phyloP scores from a whole-genome alignment of 2,888 invertebrate species.

The Hybos culiciformis region DNA sequence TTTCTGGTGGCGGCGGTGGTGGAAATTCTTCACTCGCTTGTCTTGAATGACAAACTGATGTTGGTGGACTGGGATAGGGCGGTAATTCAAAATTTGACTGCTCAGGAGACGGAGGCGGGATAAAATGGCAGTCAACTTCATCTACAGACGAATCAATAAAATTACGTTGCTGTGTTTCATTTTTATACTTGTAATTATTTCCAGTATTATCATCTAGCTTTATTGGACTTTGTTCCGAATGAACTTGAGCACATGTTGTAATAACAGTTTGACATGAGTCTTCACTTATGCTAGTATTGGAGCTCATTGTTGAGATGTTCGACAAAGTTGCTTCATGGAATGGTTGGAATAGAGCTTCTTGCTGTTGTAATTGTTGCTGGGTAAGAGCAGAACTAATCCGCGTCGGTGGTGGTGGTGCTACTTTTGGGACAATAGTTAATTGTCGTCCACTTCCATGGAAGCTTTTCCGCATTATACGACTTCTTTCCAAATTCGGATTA shows the following conservation, averaged over 20 bases:
- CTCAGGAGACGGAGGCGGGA: too few species aligned
- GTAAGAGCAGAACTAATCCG: constrained; percentile 72
- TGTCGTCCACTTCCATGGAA: constrained; percentile 77
- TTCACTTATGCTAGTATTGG: constrained; percentile 34
- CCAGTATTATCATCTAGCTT: constrained; percentile 35
- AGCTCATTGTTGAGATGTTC: constrained; percentile 34
- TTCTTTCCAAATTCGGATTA: constrained; percentile 72
- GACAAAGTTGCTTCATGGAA: constrained; percentile 34
- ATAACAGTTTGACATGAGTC: constrained; percentile 54
- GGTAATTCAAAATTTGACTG: constrained; percentile 49
- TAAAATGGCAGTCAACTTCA: constrained; percentile 44
- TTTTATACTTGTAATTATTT: constrained; percentile 9
- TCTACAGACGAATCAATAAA: constrained; percentile 40
- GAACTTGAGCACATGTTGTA: constrained; percentile 66
- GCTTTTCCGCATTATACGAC: constrained; percentile 78
- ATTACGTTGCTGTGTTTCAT: constrained; percentile 23
- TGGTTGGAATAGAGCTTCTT: constrained; percentile 23
- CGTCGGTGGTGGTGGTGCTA: constrained; percentile 73
- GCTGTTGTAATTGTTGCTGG: constrained; percentile 29
- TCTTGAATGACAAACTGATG: constrained; percentile 64
- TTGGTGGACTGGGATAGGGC: constrained; percentile 67
- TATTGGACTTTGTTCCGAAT: constrained; percentile 62
- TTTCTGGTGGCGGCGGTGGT: constrained; percentile 64
- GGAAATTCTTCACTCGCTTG: constrained; percentile 84
- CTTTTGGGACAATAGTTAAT: constrained; percentile 67